phyloP scores from a whole-genome alignment of 2,113 vertebrate species.

The Triplophysa rosa region DNA sequence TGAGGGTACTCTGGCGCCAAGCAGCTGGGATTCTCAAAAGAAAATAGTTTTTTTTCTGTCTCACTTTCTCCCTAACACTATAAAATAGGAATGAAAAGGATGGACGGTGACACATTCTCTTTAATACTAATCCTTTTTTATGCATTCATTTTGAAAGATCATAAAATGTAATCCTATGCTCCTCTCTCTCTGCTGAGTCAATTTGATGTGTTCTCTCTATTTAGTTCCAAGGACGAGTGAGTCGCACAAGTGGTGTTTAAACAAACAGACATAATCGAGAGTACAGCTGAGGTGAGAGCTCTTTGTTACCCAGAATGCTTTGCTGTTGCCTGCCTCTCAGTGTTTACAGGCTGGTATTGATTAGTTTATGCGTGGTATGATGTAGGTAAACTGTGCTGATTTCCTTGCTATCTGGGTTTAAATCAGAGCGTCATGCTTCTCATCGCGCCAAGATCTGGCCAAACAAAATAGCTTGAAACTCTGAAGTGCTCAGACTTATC shows the following conservation, averaged over 20 bases:
- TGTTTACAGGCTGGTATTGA: conserved; percentile 38
- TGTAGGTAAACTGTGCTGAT: conserved; percentile 36
- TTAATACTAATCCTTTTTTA: conserved; percentile 10
- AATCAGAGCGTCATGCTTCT: conserved; percentile 36
- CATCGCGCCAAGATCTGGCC: conserved; percentile 34
- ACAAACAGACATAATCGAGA: conserved; percentile 51
- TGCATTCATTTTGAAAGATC: conserved; percentile 2
- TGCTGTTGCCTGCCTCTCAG: not conserved
- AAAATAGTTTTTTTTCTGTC: conserved; percentile 63
- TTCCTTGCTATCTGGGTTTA: conserved; percentile 30
- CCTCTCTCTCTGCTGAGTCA: conserved; percentile 36
- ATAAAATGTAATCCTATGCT: not conserved
- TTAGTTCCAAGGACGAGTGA: conserved; percentile 53
- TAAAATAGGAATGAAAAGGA: conserved; percentile 68
- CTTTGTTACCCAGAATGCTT: conserved; percentile 1
- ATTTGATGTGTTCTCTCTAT: conserved; percentile 59
- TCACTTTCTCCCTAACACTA: conserved; percentile 51
- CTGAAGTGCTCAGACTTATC: conserved; percentile 25
- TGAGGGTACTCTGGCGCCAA: conserved; percentile 72
- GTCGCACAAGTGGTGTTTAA: conserved; percentile 51
- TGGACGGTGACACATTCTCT: conserved; percentile 54
- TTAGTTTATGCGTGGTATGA: conserved; percentile 30
- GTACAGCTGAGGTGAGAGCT: conserved; percentile 39
- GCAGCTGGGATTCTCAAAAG: conserved; percentile 64
- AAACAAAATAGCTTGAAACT: conserved; percentile 51